These are phyloP conservation scores for Phylloscopus trochilus DNA, from an alignment of 2,113 vertebrate species.

Conservation along the genomic window DNA sequence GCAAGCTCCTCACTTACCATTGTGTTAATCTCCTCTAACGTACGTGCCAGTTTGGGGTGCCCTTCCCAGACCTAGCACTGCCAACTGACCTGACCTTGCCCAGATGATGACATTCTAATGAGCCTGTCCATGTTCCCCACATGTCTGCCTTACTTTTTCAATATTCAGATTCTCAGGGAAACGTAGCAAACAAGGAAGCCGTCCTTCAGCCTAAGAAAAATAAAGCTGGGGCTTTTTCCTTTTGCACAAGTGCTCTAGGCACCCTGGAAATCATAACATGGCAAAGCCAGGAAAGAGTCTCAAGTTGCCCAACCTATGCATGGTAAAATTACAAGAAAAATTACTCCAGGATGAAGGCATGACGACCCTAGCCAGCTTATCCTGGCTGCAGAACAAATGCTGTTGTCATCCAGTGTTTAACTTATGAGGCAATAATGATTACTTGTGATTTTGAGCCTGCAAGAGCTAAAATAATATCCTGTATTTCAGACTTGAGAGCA, in stretches of 20 bases:
- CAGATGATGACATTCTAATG: background rate
- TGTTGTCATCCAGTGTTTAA: constrained; percentile 28
- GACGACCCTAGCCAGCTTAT: constrained; percentile 64
- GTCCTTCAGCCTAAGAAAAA: constrained; percentile 20
- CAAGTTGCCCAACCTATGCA: constrained; percentile 29
- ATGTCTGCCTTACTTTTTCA: background rate
- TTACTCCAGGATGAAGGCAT: constrained; percentile 56
- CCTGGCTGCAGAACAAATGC: constrained; percentile 63
- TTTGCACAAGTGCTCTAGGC: constrained; percentile 1
- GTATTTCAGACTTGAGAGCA: background rate
- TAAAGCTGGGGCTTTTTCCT: background rate
- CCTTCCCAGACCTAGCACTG: background rate
- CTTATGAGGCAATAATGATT: constrained; percentile 37
- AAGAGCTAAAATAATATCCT: constrained; percentile 47
- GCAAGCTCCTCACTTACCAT: background rate
- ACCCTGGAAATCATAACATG: background rate
- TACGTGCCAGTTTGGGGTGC: fast-evolving
- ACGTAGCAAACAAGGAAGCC: constrained; percentile 29
- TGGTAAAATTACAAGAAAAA: constrained; percentile 62
- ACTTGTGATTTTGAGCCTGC: constrained; percentile 44
- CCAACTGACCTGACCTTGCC: background rate
- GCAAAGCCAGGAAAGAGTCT: constrained; percentile 37
- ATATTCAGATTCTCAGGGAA: background rate
- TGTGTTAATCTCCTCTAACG: background rate
- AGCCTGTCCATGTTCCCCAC: background rate